Evolutionary conservation across 2,888 invertebrate species (phyloP).

Genomic region (Crossocerus cetratus): DNA sequence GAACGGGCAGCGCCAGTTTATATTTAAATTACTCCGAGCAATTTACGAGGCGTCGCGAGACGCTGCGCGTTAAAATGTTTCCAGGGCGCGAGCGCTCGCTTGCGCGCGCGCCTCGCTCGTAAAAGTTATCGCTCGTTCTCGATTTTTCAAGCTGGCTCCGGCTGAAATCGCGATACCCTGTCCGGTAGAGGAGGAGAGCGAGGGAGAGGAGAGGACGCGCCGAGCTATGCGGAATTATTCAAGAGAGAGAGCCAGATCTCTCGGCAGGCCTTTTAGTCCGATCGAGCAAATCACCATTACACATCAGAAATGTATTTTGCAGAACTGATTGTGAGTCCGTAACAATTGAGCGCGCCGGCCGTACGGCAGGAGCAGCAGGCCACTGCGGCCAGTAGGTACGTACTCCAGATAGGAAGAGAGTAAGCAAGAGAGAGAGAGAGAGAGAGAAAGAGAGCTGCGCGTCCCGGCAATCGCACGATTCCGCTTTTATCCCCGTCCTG

Average conservation of each 20-base stretch:
- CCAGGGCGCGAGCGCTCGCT: too few species aligned
- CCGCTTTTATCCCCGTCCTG: conserved; percentile 64
- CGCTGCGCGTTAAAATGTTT: conserved; percentile 24
- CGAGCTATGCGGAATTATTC: background rate
- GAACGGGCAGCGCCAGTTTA: conserved; percentile 22
- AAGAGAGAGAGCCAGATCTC: conserved; percentile 10
- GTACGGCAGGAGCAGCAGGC: conserved; percentile 15
- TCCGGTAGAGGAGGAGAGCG: too few species aligned
- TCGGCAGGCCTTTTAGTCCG: conserved; percentile 12
- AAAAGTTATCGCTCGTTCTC: conserved; percentile 39
- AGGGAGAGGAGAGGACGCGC: too few species aligned
- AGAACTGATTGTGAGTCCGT: conserved; percentile 16
- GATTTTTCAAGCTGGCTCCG: conserved; percentile 22
- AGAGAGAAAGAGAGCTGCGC: conserved; percentile 18
- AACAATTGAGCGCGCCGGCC: conserved; percentile 25
- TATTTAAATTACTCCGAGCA: conserved; percentile 45
- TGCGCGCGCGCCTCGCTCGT: conserved; percentile 17
- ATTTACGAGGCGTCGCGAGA: conserved; percentile 40
- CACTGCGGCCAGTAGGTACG: conserved; percentile 6
- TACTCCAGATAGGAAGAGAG: conserved; percentile 13
- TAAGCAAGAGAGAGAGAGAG: background rate
- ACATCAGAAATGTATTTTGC: conserved; percentile 9
- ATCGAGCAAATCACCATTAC: conserved; percentile 37
- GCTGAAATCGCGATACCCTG: too few species aligned
- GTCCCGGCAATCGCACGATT: conserved; percentile 48